Base-by-base conservation (phyloP, 2,113 vertebrate genomes). In the Chitala chitala region DNA sequence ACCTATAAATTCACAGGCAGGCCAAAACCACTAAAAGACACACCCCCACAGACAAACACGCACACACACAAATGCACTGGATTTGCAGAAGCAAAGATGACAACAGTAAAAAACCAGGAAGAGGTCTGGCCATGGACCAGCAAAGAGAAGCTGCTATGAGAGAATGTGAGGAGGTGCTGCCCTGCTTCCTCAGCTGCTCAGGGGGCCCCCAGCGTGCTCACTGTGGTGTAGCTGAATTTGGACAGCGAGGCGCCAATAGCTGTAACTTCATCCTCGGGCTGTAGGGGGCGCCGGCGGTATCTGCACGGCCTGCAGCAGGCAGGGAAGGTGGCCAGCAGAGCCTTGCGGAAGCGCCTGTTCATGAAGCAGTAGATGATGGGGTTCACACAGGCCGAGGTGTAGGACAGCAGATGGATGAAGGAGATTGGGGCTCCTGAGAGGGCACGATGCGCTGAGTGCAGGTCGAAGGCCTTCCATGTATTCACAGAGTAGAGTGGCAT, bases 351-450 rank as follows among this genome's bases (percentile, higher is more conserved):
- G 17, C 96, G 94, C 1, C 91, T 96, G 90, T 98, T 97, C 95
- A 98, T 98, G 89, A 98, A 98, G 88, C 96, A 98, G 91, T 98
- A 98, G 85, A 98, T 92, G 31, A 98, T 85, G 0, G 96, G 96
- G 84, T 97, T 98, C 86, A 95, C 85, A 0, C 96, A 96, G 71
- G 96, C 91, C 0, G 96, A 98, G 12, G 86, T 91, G 79, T 97
- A 98, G 72, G 89, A 92, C 72, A 98, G 82, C 76, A 98, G 81
- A 77, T 98, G 95, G 83, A 98, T 98, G 78, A 96, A 98, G 71
- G 95, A 96, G 58, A 98, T 98, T 65, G 96, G 96, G 0, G 93
- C 81, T 0, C 96, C 96, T 0, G 95, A 92, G 20, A 98, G 94
- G 0, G 90, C 88, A 0, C 86, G 84, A 42, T 86, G 88, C 8